Base-by-base conservation (phyloP, 1,140 invertebrate species). In the Calliopsis andreniformis region DNA sequence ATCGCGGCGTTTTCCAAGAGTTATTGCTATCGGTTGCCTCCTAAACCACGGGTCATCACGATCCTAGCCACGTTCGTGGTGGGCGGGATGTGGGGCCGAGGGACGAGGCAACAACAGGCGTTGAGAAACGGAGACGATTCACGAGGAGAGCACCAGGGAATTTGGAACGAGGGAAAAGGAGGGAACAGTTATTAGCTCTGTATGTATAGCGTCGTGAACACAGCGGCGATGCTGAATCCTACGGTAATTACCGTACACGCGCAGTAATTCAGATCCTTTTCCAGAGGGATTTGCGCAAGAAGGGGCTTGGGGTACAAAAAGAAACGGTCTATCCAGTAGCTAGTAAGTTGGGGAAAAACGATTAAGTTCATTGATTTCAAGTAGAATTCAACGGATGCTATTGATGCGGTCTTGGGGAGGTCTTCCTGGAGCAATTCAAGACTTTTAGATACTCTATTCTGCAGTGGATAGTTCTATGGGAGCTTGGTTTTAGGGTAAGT, bases 21-120 rank as follows among this genome's bases (percentile, higher is more conserved):
- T 83, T 83, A 78, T 83, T 30, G 51, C 68, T 45, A 73, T 56
- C 58, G 58, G 58, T 83, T 82, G 72, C 63, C 63, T 78, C 55
- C n/a, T 53, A 73, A 68, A 82, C 76, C 47, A 23, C 35, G 47
- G 80, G 79, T 68, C 67, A 77, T 68, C 70, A 55, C 30, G 75
- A 78, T 71, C 47, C 53, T 23, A 16, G 25, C 55, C 62, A 75
- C 71, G 56, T 47, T 45, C 42, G 5, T 23, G 14, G 3, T 10
- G 12, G 25, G 8, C 16, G 18, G 10, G 45, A 18, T 43, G 25
- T 1, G 6, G 0, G 12, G 32, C 23, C 8, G 6, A 18, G 23
- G 30, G 53, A 20, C 14, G 43, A 23, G 16, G 25, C 25, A 53
- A 53, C 39, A 43, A 53, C 10, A 23, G n/a, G 2, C 6, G 69